Conservation (phyloP, 2,113 vertebrate species). For the Brachionichthys hirsutus region DNA sequence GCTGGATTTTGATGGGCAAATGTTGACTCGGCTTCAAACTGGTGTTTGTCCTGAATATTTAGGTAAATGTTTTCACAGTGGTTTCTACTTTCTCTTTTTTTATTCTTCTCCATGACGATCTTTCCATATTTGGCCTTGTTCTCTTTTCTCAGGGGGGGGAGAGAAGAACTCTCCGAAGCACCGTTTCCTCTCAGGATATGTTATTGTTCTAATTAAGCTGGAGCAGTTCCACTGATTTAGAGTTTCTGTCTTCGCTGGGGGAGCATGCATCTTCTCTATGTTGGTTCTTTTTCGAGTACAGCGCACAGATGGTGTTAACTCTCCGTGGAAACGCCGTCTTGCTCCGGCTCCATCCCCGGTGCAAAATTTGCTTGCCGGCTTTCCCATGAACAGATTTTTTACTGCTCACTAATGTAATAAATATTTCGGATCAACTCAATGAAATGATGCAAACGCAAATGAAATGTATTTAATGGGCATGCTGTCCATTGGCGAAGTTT, state of each 20-base stretch:
- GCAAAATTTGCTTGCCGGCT: constrained; percentile 51
- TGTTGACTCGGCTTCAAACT: constrained; percentile 68
- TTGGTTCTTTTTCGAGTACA: constrained; percentile 17
- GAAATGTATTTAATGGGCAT: constrained; percentile 69
- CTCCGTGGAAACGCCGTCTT: constrained; percentile 42
- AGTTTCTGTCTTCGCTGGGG: constrained; percentile 30
- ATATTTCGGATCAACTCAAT: constrained; percentile 75
- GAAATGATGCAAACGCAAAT: constrained; percentile 77
- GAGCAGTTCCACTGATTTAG: constrained; percentile 21
- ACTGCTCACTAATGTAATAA: constrained; percentile 70
- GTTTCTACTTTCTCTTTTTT: constrained; percentile 42
- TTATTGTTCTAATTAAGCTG: constrained; percentile 25
- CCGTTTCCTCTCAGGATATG: constrained; percentile 5
- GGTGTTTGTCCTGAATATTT: constrained; percentile 53
- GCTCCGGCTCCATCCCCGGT: constrained; percentile 40
- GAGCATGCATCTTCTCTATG: constrained; percentile 13
- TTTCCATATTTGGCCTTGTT: constrained; percentile 14
- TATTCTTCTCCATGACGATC: constrained; percentile 25
- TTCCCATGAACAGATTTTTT: constrained; percentile 70
- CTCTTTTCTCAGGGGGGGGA: constrained; percentile 6
- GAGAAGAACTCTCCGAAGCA: background rate
- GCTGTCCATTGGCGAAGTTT: constrained; percentile 67
- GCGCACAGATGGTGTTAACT: constrained; percentile 54
- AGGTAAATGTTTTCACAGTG: constrained; percentile 63
- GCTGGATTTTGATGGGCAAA: constrained; percentile 67